Conservation (phyloP, 2,888 invertebrate species). For the Pyrocoelia pectoralis region DNA sequence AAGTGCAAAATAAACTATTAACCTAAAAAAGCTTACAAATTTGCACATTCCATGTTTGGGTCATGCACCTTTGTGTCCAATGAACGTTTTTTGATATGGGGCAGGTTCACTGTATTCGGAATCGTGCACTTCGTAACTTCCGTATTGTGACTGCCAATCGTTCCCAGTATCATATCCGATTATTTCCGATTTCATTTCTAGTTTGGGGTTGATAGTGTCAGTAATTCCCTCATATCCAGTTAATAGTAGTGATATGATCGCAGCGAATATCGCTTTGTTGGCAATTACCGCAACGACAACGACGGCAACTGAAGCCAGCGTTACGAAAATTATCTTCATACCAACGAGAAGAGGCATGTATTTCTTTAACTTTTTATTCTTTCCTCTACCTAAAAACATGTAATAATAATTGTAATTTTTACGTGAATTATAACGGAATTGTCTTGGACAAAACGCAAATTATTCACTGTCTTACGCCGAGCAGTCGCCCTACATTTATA, state of each 20-base stretch:
- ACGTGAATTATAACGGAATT: neutral
- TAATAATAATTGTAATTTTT: neutral
- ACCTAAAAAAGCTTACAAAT: too few relatives aligned
- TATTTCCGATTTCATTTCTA: conserved; percentile 4
- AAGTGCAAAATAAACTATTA: too few relatives aligned
- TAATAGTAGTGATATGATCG: conserved; percentile 67
- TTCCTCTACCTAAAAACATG: conserved; percentile 59
- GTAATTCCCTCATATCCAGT: conserved; percentile 50
- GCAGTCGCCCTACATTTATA: too few relatives aligned
- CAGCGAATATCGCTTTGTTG: conserved; percentile 70
- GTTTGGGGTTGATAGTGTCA: conserved; percentile 5
- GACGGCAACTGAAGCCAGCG: conserved; percentile 64
- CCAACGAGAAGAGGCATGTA: conserved; percentile 66
- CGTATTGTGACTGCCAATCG: conserved; percentile 13
- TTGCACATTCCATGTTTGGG: too few relatives aligned
- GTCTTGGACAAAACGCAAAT: too few relatives aligned
- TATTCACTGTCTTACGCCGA: too few relatives aligned
- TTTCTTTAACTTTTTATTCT: conserved; percentile 60
- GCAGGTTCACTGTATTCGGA: conserved; percentile 9
- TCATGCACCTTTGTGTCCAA: conserved; percentile 14
- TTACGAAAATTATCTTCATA: conserved; percentile 67
- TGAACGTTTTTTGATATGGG: conserved; percentile 12
- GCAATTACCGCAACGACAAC: conserved; percentile 68
- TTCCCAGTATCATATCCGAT: conserved; percentile 15
- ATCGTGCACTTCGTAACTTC: neutral